phyloP scores from a whole-genome alignment of 2,797 vertebrate species.

The Danio jaintianensis region DNA sequence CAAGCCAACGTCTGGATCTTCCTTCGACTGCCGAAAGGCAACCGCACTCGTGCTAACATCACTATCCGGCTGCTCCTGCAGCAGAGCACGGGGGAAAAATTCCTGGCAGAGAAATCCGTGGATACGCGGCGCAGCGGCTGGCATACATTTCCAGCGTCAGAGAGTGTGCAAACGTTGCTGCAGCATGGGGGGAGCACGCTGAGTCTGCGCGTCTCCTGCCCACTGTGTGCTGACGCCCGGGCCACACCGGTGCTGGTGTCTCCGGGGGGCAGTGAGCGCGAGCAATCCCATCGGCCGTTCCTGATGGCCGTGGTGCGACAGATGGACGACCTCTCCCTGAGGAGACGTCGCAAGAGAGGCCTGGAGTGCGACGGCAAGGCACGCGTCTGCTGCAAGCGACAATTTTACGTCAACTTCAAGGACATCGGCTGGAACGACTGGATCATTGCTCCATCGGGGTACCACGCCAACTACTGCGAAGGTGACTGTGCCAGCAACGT shows the following conservation, averaged over 20 bases:
- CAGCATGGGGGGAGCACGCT: constrained; percentile 78
- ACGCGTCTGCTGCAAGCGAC: constrained; percentile 95
- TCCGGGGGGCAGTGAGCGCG: constrained; percentile 74
- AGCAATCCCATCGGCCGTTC: constrained; percentile 94
- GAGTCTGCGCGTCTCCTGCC: constrained; percentile 86
- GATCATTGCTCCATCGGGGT: constrained; percentile 97
- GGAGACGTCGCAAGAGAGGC: constrained; percentile 86
- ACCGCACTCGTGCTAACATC: constrained; percentile 90
- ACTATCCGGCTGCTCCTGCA: constrained; percentile 90
- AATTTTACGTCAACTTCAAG: constrained; percentile 97
- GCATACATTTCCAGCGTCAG: constrained; percentile 92
- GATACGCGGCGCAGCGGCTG: constrained; percentile 94
- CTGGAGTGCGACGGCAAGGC: constrained; percentile 97
- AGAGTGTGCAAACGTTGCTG: constrained; percentile 86
- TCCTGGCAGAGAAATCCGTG: constrained; percentile 89
- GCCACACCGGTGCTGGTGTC: constrained; percentile 85
- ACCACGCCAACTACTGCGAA: constrained; percentile 98
- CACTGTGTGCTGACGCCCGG: constrained; percentile 87
- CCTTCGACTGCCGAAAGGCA: constrained; percentile 90
- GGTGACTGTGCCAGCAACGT: constrained; percentile 95
- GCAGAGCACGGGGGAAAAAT: constrained; percentile 75
- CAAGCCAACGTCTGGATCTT: constrained; percentile 97
- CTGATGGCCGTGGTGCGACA: constrained; percentile 91
- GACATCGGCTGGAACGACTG: constrained; percentile 99
- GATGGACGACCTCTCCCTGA: constrained; percentile 79